Conservation (phyloP, 2,113 vertebrate species). For the Semnornis frantzii region DNA sequence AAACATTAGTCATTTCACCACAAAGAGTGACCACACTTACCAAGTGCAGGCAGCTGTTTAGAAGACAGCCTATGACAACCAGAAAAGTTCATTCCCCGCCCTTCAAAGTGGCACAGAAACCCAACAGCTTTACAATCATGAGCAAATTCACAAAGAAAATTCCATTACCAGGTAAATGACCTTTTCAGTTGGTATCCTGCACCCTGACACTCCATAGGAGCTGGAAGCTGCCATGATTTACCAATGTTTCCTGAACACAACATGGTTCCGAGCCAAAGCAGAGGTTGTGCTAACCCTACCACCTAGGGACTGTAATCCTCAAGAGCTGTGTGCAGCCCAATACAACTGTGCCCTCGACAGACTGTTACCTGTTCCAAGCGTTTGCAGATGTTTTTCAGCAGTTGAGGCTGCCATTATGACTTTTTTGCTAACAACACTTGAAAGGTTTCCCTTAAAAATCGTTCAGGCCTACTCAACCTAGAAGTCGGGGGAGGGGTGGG, state of each 20-base stretch:
- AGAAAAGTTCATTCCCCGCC: not conserved
- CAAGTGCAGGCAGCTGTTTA: not conserved
- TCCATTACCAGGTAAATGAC: not conserved
- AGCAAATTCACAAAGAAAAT: not conserved
- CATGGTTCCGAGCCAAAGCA: slow-evolving; percentile 3
- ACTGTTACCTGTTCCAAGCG: slow-evolving; percentile 49
- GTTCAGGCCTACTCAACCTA: not conserved
- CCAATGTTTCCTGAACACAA: slow-evolving; percentile 16
- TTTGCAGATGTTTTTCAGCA: slow-evolving; percentile 60
- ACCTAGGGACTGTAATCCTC: slow-evolving; percentile 8
- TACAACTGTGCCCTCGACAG: slow-evolving; percentile 36
- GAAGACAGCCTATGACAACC: not conserved
- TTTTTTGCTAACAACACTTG: slow-evolving; percentile 16
- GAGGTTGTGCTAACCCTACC: not conserved
- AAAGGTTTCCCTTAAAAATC: slow-evolving; percentile 38
- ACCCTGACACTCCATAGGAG: not conserved
- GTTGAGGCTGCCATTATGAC: not conserved
- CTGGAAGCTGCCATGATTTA: not conserved
- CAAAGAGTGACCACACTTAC: not conserved
- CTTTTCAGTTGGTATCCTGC: not conserved
- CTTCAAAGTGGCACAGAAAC: not conserved
- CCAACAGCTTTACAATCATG: not conserved
- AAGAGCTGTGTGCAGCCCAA: not conserved
- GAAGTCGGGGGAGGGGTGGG: not conserved
- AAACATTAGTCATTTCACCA: slow-evolving; percentile 37